Evolutionary conservation across 2,113 vertebrate genomes (phyloP), one percentile per base, ranked within the genome.

Genomic region (Prietella phreatophila): DNA sequence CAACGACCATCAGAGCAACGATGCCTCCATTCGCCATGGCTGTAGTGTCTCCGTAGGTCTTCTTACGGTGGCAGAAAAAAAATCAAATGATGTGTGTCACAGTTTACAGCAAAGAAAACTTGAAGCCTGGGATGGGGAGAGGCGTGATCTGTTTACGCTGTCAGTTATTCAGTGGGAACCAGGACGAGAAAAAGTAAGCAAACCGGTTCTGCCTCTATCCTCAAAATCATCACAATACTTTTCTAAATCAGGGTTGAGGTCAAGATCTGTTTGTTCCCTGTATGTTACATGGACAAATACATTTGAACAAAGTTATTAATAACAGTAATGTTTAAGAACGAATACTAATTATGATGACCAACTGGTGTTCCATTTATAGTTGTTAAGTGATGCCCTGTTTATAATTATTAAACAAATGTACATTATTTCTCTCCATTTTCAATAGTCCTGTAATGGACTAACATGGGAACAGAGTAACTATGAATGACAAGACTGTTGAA

Each of bases 11-110:
- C 15, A 93, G 80, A n/a, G 11, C 78, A 1, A 11, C 36, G 8
- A 83, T 4, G 50, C 17, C 39, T 55, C 60, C 36, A n/a, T 63
- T 63, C 8, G 39, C 86, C 92, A 93, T 93, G 88, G 60, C 83
- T 81, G 63, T 47, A 50, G 67, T 55, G 58, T 83, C 15, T 91
- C 60, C 20, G 55, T 78, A 80, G 63, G 55, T 84, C 69, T 86
- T 61, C 30, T 69, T 42, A 27, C 42, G 5, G 25, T 9, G 27
- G 81, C 5, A 58, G 61, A 60, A 30, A 82, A 63, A 61, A 65
- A 76, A 84, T 10, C 9, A 58, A 84, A 36, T 36, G 83, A 80
- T 73, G 69, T 61, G 80, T 61, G 60, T 50, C 20, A 67, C 19
- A 5, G 75, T 2, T 33, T 30, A 84, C 17, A 33, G 30, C n/a